A percentile compares a stretch with the other conserved stretches of the same genome.
Conservation (phyloP, 2,113 vertebrate species). For the Poeciliopsis prolifica region DNA sequence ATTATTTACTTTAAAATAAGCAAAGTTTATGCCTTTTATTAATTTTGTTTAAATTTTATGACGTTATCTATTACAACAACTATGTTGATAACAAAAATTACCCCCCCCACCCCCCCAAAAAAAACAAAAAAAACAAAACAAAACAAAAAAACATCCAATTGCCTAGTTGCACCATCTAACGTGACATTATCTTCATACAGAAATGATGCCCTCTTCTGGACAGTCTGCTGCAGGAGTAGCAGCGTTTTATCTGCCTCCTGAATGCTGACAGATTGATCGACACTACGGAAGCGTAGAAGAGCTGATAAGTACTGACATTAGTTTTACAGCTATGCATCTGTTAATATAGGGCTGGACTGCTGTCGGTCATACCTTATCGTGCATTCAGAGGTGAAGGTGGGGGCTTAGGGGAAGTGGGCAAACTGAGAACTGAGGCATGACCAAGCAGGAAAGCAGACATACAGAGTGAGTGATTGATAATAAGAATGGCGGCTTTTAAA, state of each 20-base stretch:
- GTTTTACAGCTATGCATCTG: constrained; percentile 34
- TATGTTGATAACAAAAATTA: background rate
- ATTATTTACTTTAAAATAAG: background rate
- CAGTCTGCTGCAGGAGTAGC: constrained; percentile 7
- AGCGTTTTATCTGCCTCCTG: constrained; percentile 2
- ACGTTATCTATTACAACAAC: background rate
- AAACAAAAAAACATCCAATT: background rate
- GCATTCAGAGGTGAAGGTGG: background rate
- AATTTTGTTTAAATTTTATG: background rate
- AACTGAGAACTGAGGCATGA: constrained; percentile 48
- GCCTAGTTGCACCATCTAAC: background rate
- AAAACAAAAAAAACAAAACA: too few relatives aligned
- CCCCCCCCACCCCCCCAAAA: too few relatives aligned
- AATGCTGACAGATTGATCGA: constrained; percentile 45
- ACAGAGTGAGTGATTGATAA: constrained; percentile 32
- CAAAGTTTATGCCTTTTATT: background rate
- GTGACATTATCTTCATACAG: constrained; percentile 10
- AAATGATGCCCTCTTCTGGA: constrained; percentile 68
- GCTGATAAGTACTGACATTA: constrained; percentile 49
- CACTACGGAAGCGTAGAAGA: constrained; percentile 43
- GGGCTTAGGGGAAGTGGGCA: background rate
- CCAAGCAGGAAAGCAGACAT: constrained; percentile 54
- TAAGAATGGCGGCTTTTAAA: constrained; percentile 47
- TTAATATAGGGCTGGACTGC: constrained; percentile 13
- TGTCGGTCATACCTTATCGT: constrained; percentile 21